These are phyloP conservation scores for Maniola hyperantus DNA, from an alignment of 2,888 invertebrate genomes.

Conservation along the genomic window DNA sequence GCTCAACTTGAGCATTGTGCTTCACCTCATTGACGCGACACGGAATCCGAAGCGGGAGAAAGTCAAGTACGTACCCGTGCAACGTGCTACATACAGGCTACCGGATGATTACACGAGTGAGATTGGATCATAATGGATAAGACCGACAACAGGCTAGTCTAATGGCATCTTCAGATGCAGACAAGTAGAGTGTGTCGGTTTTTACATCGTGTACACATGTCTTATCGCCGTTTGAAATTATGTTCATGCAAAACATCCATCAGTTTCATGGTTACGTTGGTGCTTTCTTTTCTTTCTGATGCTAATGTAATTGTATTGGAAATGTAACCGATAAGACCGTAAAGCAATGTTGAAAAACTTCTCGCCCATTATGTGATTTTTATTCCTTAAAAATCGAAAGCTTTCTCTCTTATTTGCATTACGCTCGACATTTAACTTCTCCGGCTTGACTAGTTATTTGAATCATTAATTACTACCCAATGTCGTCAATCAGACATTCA, in stretches of 20 bases:
- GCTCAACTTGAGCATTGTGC: conserved; percentile 67
- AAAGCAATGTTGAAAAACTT: conserved; percentile 28
- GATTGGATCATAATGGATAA: conserved; percentile 73
- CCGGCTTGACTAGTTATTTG: conserved; percentile 50
- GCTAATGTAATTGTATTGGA: too few relatives aligned
- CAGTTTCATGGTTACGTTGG: conserved; percentile 29
- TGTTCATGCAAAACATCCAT: conserved; percentile 26
- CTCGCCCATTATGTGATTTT: conserved; percentile 43
- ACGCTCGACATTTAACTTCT: conserved; percentile 46
- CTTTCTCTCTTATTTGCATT: conserved; percentile 47
- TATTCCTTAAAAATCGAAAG: conserved; percentile 40
- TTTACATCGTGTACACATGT: conserved; percentile 36
- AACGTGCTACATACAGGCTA: conserved; percentile 61
- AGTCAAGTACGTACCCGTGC: conserved; percentile 73
- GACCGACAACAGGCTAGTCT: conserved; percentile 56
- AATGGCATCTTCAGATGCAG: conserved; percentile 51
- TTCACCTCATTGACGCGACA: conserved; percentile 76
- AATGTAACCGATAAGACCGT: conserved; percentile 36
- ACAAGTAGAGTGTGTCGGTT: conserved; percentile 64
- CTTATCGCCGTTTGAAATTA: conserved; percentile 45
- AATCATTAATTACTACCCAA: conserved; percentile 29
- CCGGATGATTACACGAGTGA: conserved; percentile 63
- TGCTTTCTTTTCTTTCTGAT: conserved; percentile 33
- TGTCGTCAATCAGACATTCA: not conserved
- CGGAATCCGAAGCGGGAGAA: conserved; percentile 74